Conservation (phyloP, 2,113 vertebrate genomes). For the Theristicus caerulescens region DNA sequence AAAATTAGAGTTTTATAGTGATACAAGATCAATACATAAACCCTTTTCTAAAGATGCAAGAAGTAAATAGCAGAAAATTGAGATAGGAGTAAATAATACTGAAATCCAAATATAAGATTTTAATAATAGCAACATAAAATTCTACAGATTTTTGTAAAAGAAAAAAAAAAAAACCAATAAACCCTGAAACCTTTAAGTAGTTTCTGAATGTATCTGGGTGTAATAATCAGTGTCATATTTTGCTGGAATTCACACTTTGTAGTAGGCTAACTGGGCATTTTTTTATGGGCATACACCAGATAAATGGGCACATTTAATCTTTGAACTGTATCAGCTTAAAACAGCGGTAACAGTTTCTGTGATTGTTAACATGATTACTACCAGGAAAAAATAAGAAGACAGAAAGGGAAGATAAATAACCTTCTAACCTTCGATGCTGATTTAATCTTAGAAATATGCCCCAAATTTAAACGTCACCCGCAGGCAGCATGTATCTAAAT, state of each 20-base stretch:
- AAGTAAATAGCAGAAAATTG: not conserved
- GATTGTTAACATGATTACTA: not conserved
- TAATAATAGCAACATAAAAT: not conserved
- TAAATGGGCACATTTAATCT: not conserved
- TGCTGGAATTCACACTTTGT: not conserved
- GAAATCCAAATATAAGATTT: not conserved
- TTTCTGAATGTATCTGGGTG: not conserved
- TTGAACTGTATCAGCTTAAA: not conserved
- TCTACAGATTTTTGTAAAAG: not conserved
- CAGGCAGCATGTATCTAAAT: not conserved
- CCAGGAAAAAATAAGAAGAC: not conserved
- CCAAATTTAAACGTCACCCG: not conserved
- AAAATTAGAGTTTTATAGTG: not conserved
- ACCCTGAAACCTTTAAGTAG: not conserved
- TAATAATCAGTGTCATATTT: not conserved
- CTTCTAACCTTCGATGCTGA: not conserved
- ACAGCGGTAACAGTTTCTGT: not conserved
- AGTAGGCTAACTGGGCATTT: not conserved
- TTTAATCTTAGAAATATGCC: not conserved
- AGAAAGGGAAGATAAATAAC: not conserved
- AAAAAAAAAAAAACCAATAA: not conserved
- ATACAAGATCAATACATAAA: not conserved
- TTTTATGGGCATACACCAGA: not conserved
- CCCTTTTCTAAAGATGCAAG: not conserved
- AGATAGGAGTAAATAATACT: not conserved